phyloP scores from a whole-genome alignment of 2,797 vertebrate species.

The Tangara arthus region DNA sequence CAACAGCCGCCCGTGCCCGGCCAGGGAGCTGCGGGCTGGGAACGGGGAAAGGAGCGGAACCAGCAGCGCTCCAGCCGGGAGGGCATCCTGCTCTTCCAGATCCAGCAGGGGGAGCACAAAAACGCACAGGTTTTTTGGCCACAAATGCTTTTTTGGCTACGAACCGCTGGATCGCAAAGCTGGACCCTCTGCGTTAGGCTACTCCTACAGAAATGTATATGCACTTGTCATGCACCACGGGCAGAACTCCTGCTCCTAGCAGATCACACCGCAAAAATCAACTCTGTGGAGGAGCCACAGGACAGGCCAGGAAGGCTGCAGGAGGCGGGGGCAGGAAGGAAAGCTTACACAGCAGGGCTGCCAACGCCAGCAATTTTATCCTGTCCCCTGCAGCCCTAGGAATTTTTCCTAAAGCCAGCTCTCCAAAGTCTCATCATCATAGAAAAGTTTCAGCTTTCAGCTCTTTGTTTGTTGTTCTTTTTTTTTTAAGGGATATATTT shows the following conservation, averaged over 20 bases:
- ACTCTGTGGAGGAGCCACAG: rapidly evolving
- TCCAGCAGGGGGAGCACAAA: conserved; percentile 46
- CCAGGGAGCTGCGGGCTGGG: neutral
- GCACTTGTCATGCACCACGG: too few species aligned
- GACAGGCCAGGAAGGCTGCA: neutral
- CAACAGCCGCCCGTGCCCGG: rapidly evolving
- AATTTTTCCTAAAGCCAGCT: neutral
- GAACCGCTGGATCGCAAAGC: neutral
- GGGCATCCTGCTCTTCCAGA: neutral
- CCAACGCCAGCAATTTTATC: neutral
- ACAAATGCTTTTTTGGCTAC: neutral
- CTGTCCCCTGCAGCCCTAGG: neutral
- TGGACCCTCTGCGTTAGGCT: neutral
- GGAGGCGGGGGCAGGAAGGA: neutral
- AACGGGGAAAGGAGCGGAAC: neutral
- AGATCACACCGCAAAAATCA: neutral
- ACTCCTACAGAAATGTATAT: neutral
- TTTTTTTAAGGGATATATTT: neutral
- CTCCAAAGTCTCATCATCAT: neutral
- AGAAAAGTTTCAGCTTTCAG: neutral
- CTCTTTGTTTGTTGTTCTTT: neutral
- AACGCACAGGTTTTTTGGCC: neutral
- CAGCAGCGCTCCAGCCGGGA: rapidly evolving
- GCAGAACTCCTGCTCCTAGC: neutral
- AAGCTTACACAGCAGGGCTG: neutral